Evolutionary conservation across 2,113 vertebrate species (phyloP).

Genomic region (Pavo muticus): DNA sequence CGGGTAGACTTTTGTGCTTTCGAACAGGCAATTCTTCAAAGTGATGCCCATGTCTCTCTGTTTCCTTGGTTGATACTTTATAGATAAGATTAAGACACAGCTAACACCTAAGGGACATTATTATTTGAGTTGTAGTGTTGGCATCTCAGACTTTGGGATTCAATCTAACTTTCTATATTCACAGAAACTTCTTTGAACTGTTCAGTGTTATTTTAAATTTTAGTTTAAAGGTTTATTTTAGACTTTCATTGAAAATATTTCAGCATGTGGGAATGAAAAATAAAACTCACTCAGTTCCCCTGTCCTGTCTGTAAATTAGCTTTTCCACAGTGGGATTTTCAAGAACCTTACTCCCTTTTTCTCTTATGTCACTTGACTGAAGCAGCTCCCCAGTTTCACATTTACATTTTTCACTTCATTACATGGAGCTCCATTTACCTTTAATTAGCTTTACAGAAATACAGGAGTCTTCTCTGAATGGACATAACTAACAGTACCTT

Average conservation of each 20-base stretch:
- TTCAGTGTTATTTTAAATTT: neutral
- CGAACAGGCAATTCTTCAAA: neutral
- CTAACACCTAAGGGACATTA: neutral
- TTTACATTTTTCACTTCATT: conserved; percentile 23
- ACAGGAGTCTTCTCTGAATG: neutral
- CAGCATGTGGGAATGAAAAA: neutral
- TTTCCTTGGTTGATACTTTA: neutral
- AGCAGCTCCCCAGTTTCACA: neutral
- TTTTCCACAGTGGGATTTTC: neutral
- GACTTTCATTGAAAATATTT: neutral
- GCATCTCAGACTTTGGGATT: neutral
- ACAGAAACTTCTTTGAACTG: neutral
- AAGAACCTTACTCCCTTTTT: neutral
- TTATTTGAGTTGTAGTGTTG: neutral
- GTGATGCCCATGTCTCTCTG: neutral
- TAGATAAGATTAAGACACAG: neutral
- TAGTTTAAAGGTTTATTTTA: conserved; percentile 14
- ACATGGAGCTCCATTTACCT: neutral
- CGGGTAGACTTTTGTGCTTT: neutral
- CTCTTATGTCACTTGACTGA: neutral
- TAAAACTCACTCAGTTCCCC: neutral
- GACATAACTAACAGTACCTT: neutral
- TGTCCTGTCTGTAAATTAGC: neutral
- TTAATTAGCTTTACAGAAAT: neutral
- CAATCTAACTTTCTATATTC: neutral